Evolutionary conservation across 2,888 invertebrate species (phyloP).

Genomic region (Graphium colonna): DNA sequence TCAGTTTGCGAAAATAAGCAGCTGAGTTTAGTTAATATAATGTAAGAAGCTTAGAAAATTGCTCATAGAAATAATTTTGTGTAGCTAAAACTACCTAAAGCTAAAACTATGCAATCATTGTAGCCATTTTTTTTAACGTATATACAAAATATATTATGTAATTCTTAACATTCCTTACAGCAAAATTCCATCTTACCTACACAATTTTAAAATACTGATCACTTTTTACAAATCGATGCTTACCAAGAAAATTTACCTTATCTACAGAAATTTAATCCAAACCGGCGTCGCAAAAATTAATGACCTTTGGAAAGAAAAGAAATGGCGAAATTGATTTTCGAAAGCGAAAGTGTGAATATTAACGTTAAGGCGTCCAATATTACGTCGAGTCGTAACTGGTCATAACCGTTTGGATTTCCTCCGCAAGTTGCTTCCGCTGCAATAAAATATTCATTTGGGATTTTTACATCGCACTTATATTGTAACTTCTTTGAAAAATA

Average conservation of each 20-base stretch:
- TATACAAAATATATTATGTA: too few species aligned
- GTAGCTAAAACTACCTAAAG: too few species aligned
- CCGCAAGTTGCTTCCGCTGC: slow-evolving; percentile 1
- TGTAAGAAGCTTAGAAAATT: too few species aligned
- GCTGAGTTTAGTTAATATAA: too few species aligned
- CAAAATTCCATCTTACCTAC: too few species aligned
- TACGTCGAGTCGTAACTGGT: slow-evolving; percentile 5
- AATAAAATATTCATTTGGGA: neutral
- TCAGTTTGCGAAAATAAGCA: too few species aligned
- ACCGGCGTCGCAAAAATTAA: neutral
- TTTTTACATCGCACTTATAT: neutral
- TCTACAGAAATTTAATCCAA: neutral
- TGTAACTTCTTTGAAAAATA: neutral
- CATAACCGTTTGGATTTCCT: slow-evolving; percentile 15
- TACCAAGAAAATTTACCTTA: neutral
- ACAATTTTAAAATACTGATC: neutral
- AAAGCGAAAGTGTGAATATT: slow-evolving; percentile 13
- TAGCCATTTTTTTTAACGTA: too few species aligned
- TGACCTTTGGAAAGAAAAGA: neutral
- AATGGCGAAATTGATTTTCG: neutral
- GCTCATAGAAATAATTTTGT: too few species aligned
- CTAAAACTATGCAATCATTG: too few species aligned
- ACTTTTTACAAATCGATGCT: neutral
- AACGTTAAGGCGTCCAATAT: slow-evolving; percentile 13
- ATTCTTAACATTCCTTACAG: too few species aligned